phyloP scores from a whole-genome alignment of 2,888 invertebrate species.

The Prenolepis imparis region DNA sequence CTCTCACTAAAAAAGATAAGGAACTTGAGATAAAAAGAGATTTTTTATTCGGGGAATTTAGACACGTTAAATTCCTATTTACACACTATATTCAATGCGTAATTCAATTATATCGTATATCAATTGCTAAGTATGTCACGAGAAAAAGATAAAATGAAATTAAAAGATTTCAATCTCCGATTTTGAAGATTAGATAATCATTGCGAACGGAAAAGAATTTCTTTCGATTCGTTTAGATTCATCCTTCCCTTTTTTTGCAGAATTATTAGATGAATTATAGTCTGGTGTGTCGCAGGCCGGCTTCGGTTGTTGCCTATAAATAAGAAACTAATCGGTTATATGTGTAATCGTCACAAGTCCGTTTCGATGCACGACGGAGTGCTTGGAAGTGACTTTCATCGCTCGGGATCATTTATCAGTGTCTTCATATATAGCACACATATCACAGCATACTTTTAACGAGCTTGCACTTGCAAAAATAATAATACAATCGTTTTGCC shows the following conservation, averaged over 20 bases:
- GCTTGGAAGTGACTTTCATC: conserved; percentile 39
- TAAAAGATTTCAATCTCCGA: not conserved
- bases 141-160: conserved; percentile 1
- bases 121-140: not conserved
- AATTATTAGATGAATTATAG: conserved; percentile 48
- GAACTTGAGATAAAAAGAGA: not conserved
- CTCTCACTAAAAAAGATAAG: not conserved
- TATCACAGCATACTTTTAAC: conserved; percentile 68
- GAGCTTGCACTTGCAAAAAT: conserved; percentile 48
- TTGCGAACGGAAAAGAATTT: not conserved
- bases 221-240: conserved; percentile 15
- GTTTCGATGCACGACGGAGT: conserved; percentile 30
- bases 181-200: conserved; percentile 1
- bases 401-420: conserved; percentile 19
- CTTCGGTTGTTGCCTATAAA: conserved; percentile 42
- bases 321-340: conserved; percentile 49
- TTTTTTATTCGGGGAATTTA: not conserved
- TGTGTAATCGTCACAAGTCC: not conserved
- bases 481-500: conserved; percentile 12
- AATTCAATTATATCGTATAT: not conserved
- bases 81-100: not conserved
- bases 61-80: not conserved
- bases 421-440: conserved; percentile 33
- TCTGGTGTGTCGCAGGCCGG: conserved; percentile 56
- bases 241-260: conserved; percentile 27